Evolutionary conservation across 2,797 vertebrate genomes (phyloP), one percentile per base, ranked within the genome.

Genomic region (Microctenopoma lineatum): DNA sequence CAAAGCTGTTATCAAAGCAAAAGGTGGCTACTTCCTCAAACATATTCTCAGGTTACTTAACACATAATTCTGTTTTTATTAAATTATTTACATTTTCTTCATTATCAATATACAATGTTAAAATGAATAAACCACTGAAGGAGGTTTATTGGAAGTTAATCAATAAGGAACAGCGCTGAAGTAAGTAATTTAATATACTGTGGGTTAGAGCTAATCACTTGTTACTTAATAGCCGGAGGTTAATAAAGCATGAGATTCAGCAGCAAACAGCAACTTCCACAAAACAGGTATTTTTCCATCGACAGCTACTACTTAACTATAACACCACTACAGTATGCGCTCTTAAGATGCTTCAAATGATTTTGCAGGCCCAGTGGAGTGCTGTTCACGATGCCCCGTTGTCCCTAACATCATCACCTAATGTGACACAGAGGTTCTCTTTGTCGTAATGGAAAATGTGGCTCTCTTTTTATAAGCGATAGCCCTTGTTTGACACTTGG

Each of bases 221-320:
- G 4, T 16, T 38, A 16, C 52, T 47, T 4, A 11, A 7, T 16
- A 51, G 27, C 36, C 10, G 56, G 15, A 61, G 41, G 21, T 47
- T 59, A 29, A 68, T 26, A 56, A 46, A 27, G 4, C 5, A 58
- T 38, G 39, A 25, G 18, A 46, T 47, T 41, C 42, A 44, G 46
- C 13, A 76, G 50, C 50, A 52, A 61, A 62, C 21, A 21, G 50
- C 16, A 63, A 12, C 45, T 61, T 9, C 26, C 16, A 44, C 7
- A 45, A 54, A 74, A 61, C 53, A 63, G 51, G 36, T 16, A 8
- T 44, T 32, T 27, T 36, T 25, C 8, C 13, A 61, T 27, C 60
- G 14, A n/a, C 38, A 70, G 60, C 32, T 50, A 2, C 25, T 26
- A 29, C 45, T 21, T 53, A 41, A 26, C 14, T 50, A 5, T 5